Evolutionary conservation across 1,140 invertebrate genomes (phyloP).

Genomic region (Octopus bimaculoides): DNA sequence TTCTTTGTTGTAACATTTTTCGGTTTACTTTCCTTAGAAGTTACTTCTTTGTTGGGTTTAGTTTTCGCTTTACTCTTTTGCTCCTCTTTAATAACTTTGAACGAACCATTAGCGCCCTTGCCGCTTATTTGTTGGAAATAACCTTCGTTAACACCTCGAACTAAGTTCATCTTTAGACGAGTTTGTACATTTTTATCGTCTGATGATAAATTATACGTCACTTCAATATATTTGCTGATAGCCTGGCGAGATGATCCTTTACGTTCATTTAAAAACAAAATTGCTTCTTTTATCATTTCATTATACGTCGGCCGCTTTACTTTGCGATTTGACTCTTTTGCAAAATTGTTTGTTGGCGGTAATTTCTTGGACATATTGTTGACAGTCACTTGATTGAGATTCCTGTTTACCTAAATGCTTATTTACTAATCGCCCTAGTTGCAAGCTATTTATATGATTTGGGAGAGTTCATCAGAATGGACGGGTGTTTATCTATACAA

Average conservation of each 20-base stretch:
- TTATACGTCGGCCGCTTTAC: background rate
- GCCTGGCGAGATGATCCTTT: conserved; percentile 38
- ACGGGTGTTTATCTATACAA: no score
- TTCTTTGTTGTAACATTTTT: no score
- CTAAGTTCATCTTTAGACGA: background rate
- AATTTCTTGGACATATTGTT: no score
- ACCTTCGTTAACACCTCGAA: background rate
- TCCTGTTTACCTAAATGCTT: no score
- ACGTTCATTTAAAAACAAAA: conserved; percentile 20
- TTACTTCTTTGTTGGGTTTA: no score
- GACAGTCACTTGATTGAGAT: no score
- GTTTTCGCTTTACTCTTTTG: background rate
- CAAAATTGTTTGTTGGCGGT: no score
- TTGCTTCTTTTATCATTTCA: conserved; percentile 16
- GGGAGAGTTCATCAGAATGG: no score
- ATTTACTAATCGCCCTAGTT: no score
- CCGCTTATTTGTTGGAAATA: background rate
- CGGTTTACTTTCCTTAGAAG: no score
- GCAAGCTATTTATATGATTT: no score
- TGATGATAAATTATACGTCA: conserved; percentile 23
- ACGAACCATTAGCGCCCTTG: background rate
- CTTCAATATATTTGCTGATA: conserved; percentile 46
- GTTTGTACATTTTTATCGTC: background rate
- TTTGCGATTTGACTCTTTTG: no score
- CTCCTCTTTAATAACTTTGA: background rate